Evolutionary conservation across 2,113 vertebrate species (phyloP).

Genomic region (Heptranchias perlo): DNA sequence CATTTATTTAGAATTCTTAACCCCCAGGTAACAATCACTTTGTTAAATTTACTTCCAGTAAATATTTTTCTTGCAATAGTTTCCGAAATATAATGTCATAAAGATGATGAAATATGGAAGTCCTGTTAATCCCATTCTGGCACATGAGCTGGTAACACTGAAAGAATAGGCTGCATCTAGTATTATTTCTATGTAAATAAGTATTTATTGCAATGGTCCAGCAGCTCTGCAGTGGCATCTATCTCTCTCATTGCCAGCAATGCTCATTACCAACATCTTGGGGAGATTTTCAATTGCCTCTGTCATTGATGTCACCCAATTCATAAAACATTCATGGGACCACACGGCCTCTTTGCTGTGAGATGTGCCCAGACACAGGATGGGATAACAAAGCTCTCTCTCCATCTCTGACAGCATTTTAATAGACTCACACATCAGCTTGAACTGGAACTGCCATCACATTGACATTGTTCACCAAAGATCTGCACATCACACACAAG

Average conservation of each 20-base stretch:
- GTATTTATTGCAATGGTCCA: neutral
- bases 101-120: no score
- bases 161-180: neutral
- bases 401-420: slow-evolving; percentile 41
- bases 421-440: slow-evolving; percentile 47
- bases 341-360: neutral
- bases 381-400: slow-evolving; percentile 40
- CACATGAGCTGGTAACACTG: neutral
- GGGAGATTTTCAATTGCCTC: slow-evolving; percentile 13
- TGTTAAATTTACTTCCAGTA: no score
- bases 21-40: no score
- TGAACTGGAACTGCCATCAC: slow-evolving; percentile 52
- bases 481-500: slow-evolving; percentile 49
- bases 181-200: neutral
- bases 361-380: neutral
- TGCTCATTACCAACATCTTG: neutral
- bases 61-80: no score
- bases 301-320: slow-evolving; percentile 30
- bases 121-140: neutral
- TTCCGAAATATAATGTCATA: no score
- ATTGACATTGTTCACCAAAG: slow-evolving; percentile 50
- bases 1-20: no score
- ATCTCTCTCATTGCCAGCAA: neutral
- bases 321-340: slow-evolving; percentile 40
- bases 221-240: neutral